Evolutionary conservation across 1,140 invertebrate species (phyloP).

Genomic region (Drosophila grimshawi): DNA sequence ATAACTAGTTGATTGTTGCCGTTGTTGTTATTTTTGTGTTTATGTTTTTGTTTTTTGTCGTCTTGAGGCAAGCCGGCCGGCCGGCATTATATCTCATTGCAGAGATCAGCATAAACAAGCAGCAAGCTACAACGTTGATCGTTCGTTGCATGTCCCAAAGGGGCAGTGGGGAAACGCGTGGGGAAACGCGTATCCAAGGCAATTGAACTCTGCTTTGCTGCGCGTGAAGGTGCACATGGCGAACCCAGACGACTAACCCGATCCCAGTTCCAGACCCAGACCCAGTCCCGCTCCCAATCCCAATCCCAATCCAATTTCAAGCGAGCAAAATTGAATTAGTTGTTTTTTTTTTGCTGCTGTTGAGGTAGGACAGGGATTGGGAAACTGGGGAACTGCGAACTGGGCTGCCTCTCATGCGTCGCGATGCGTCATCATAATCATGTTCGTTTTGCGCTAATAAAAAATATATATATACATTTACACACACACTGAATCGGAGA

Average conservation of each 20-base stretch:
- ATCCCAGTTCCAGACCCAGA: not conserved
- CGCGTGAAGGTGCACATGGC: conserved; percentile 77
- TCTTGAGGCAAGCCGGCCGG: conserved; percentile 55
- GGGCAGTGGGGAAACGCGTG: no score
- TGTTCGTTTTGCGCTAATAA: conserved; percentile 65
- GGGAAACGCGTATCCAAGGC: conserved; percentile 60
- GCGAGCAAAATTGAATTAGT: conserved; percentile 72
- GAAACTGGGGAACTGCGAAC: conserved; percentile 23
- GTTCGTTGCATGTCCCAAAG: conserved; percentile 56
- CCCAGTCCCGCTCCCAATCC: conserved; percentile 2
- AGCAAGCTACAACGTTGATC: conserved; percentile 48
- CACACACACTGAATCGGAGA: conserved; percentile 15
- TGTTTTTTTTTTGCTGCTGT: conserved; percentile 59
- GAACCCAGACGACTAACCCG: conserved; percentile 49
- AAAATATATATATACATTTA: conserved; percentile 29
- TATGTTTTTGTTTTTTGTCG: conserved; percentile 45
- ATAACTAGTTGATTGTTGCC: not conserved
- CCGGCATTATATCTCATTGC: conserved; percentile 83
- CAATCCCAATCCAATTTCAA: conserved; percentile 51
- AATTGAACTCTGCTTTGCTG: conserved; percentile 69
- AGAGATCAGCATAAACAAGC: conserved; percentile 83
- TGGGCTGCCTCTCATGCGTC: conserved; percentile 33
- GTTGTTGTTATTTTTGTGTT: conserved; percentile 2
- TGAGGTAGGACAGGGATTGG: conserved; percentile 70
- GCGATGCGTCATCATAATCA: conserved; percentile 79